These are phyloP conservation scores for Ammodytes dubius DNA, from an alignment of 2,113 vertebrate genomes.

Conservation along the genomic window DNA sequence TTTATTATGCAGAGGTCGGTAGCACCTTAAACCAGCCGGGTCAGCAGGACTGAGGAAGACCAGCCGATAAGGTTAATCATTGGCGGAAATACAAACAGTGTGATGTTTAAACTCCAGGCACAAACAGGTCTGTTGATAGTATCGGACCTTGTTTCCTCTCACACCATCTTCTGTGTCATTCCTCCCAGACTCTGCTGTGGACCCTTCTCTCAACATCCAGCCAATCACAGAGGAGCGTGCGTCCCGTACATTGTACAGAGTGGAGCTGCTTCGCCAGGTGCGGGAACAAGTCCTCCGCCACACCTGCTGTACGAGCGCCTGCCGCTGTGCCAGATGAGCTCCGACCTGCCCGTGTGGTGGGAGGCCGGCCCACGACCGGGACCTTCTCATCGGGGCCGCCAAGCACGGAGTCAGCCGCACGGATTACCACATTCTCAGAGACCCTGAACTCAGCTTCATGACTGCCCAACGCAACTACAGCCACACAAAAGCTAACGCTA, in stretches of 20 bases:
- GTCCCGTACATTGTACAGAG: constrained; percentile 95
- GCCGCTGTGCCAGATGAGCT: constrained; percentile 92
- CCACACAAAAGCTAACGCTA: constrained; percentile 86
- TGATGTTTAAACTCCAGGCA: constrained; percentile 29
- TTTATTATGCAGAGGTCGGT: constrained; percentile 26
- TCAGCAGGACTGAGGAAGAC: constrained; percentile 28
- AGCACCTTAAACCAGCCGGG: constrained; percentile 36
- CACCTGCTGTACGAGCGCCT: constrained; percentile 91
- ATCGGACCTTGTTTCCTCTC: constrained; percentile 6
- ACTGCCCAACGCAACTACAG: constrained; percentile 93
- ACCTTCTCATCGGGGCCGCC: constrained; percentile 95
- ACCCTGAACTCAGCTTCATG: constrained; percentile 97
- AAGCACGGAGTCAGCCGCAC: constrained; percentile 99
- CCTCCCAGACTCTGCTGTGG: constrained; percentile 87
- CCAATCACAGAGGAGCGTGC: constrained; percentile 98
- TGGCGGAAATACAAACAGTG: constrained; percentile 64
- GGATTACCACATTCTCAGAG: constrained; percentile 98
- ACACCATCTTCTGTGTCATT: constrained; percentile 4
- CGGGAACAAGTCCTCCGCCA: constrained; percentile 96
- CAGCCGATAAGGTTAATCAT: constrained; percentile 72
- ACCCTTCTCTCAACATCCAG: constrained; percentile 93
- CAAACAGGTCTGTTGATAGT: constrained; percentile 37
- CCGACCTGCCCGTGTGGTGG: constrained; percentile 97
- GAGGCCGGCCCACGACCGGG: constrained; percentile 95
- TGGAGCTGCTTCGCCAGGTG: constrained; percentile 96